A percentile compares a stretch with the other conserved stretches of the same genome.
phyloP scores from a whole-genome alignment of 1,140 invertebrate species.

The Diorhabda elongata region DNA sequence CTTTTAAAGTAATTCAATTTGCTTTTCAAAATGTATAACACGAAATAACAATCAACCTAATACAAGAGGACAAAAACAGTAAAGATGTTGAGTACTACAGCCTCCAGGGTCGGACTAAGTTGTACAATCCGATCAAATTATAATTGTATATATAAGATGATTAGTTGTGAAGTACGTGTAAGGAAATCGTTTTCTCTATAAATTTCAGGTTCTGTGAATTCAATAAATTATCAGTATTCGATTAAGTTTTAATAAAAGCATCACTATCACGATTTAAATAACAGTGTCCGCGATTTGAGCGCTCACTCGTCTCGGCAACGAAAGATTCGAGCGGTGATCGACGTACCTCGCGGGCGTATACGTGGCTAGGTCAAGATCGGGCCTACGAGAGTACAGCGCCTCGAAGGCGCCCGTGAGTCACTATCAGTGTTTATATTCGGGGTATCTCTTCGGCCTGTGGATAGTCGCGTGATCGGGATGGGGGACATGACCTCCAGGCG shows the following conservation, averaged over 20 bases:
- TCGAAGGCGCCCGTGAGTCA: slow-evolving; percentile 37
- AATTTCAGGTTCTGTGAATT: not conserved
- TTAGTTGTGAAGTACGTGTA: too few species aligned
- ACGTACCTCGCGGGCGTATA: slow-evolving; percentile 23
- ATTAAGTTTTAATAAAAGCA: too few species aligned
- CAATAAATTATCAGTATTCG: not conserved
- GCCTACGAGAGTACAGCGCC: slow-evolving; percentile 3
- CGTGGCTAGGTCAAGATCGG: slow-evolving; percentile 10
- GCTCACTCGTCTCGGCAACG: slow-evolving; percentile 21
- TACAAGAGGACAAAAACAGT: too few species aligned
- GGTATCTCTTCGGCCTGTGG: slow-evolving; percentile 52
- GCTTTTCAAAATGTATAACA: too few species aligned
- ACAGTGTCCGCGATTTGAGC: slow-evolving; percentile 2
- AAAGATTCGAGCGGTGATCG: slow-evolving; percentile 18
- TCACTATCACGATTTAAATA: not conserved
- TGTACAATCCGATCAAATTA: too few species aligned
- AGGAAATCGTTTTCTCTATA: too few species aligned
- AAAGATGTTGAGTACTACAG: too few species aligned
- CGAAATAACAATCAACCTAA: too few species aligned
- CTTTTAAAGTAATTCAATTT: too few species aligned
- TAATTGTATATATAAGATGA: too few species aligned
- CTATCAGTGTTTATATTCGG: slow-evolving; percentile 61
- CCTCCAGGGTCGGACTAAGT: too few species aligned
- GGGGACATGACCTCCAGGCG: slow-evolving; percentile 34
- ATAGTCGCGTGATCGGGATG: slow-evolving; percentile 47